These are phyloP conservation scores for Smittia sp. DNA, from an alignment of 2,888 invertebrate genomes.

Conservation along the genomic window DNA sequence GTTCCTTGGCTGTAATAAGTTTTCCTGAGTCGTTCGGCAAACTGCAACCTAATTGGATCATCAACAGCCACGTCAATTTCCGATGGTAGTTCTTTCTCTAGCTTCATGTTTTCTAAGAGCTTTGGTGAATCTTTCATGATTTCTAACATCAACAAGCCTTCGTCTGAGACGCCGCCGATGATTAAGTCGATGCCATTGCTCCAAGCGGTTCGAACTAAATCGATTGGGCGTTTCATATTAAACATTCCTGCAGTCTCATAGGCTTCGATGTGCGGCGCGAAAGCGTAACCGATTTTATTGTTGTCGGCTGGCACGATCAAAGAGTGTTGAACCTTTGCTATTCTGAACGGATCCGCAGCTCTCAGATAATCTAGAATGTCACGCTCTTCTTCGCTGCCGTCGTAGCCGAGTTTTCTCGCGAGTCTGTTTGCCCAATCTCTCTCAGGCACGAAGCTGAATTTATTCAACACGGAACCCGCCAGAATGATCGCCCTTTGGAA, in stretches of 20 bases:
- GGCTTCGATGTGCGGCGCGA: conserved; percentile 51
- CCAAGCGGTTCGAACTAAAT: conserved; percentile 49
- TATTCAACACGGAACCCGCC: conserved; percentile 49
- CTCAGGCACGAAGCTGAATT: conserved; percentile 49
- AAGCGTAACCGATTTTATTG: conserved; percentile 41
- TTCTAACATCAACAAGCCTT: conserved; percentile 50
- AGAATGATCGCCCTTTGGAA: conserved; percentile 51
- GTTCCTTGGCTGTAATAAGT: neutral
- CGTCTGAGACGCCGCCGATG: conserved; percentile 50
- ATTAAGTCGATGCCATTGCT: conserved; percentile 50
- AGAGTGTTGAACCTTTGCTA: neutral
- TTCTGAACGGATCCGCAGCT: conserved; percentile 43
- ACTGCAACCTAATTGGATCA: conserved; percentile 9
- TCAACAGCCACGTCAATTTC: neutral
- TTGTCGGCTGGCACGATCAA: neutral
- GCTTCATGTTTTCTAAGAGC: neutral
- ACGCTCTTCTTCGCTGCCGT: conserved; percentile 49
- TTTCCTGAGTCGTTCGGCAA: conserved; percentile 10
- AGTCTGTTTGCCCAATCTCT: conserved; percentile 49
- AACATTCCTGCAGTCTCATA: conserved; percentile 49
- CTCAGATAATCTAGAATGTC: conserved; percentile 50
- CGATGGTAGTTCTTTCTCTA: neutral
- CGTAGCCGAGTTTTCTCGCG: conserved; percentile 50
- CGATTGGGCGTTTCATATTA: conserved; percentile 45
- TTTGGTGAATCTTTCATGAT: neutral